A percentile compares a stretch with the other conserved stretches of the same genome.
phyloP scores from a whole-genome alignment of 2,113 vertebrate species.

The Platysternon megacephalum region DNA sequence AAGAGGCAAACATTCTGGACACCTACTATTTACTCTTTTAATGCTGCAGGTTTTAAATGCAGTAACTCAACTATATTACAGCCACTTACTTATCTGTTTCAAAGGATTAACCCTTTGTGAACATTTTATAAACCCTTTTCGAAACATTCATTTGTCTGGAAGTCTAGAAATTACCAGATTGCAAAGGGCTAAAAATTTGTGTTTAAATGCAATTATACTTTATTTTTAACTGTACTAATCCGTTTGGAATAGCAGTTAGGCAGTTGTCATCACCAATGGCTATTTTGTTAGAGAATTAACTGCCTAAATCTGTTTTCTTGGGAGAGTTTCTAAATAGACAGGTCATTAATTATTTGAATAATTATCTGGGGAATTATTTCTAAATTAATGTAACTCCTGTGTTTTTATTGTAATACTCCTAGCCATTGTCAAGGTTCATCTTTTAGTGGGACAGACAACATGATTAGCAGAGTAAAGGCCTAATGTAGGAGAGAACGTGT shows the following conservation, averaged over 20 bases:
- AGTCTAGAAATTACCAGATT: accelerated
- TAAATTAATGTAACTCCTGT: not conserved
- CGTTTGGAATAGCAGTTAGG: not conserved
- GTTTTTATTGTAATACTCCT: not conserved
- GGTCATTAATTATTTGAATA: not conserved
- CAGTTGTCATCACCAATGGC: not conserved
- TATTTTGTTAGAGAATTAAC: not conserved
- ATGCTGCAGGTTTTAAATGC: not conserved
- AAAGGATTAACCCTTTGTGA: not conserved
- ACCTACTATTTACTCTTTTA: not conserved
- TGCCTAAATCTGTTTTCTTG: not conserved
- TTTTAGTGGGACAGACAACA: constrained; percentile 51
- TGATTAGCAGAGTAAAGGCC: not conserved
- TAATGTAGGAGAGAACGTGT: not conserved
- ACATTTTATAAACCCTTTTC: not conserved
- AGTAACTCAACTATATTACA: not conserved
- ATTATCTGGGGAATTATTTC: not conserved
- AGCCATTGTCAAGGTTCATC: constrained; percentile 31
- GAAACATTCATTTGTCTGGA: not conserved
- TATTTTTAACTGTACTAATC: not conserved
- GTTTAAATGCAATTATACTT: not conserved
- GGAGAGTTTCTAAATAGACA: not conserved
- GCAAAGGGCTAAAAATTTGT: not conserved
- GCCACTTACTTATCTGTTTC: accelerated
- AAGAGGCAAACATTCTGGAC: not conserved